Evolutionary conservation across 2,113 vertebrate genomes (phyloP).

Genomic region (Sebastes schlegelii): DNA sequence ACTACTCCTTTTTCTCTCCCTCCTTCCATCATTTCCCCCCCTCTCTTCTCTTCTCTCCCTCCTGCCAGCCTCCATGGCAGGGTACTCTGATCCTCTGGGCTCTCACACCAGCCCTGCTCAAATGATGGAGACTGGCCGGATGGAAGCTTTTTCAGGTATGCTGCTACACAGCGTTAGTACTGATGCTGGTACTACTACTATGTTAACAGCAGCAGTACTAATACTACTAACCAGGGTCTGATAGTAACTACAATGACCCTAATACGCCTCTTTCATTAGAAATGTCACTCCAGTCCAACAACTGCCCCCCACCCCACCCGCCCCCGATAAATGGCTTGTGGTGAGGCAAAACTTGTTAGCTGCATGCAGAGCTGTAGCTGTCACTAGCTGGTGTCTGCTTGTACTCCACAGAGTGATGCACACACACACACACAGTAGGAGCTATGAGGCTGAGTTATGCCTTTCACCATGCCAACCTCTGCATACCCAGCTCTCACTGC

Average conservation of each 20-base stretch:
- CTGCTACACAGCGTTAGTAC: background rate
- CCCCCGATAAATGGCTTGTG: constrained; percentile 5
- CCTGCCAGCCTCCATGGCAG: constrained; percentile 69
- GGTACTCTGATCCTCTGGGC: constrained; percentile 68
- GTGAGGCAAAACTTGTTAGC: constrained; percentile 27
- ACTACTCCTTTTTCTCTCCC: background rate
- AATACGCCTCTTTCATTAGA: background rate
- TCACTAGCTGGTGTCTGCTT: constrained; percentile 6
- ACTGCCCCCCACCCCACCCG: background rate
- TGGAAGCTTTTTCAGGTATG: constrained; percentile 71
- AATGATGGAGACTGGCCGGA: constrained; percentile 66
- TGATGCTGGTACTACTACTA: background rate
- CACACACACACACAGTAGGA: constrained; percentile 18
- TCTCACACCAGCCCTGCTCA: constrained; percentile 56
- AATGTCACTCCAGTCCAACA: background rate
- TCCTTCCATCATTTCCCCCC: background rate
- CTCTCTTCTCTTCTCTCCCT: background rate
- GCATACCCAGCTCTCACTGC: constrained; percentile 40
- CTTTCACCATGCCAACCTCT: constrained; percentile 44
- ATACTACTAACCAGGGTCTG: no score
- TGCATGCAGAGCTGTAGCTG: constrained; percentile 14
- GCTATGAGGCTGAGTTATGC: constrained; percentile 50
- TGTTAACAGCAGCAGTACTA: background rate
- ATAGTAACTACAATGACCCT: no score
- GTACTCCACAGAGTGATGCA: constrained; percentile 6